Evolutionary conservation across 2,113 vertebrate species (phyloP).

Genomic region (Malurus melanocephalus): DNA sequence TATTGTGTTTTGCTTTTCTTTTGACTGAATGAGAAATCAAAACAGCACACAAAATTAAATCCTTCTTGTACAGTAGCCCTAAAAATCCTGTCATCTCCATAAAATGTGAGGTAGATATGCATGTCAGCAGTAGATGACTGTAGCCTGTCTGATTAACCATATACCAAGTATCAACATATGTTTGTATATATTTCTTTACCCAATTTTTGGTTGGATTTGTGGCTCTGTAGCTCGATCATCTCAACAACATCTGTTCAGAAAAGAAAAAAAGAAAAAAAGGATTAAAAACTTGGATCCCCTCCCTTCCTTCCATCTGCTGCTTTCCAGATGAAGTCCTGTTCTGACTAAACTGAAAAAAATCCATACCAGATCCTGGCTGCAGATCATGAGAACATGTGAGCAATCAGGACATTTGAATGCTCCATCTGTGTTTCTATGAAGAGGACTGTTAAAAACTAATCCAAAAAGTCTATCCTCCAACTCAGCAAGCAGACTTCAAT

Average conservation of each 20-base stretch:
- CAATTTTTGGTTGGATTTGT: conserved; percentile 23
- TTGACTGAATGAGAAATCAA: neutral
- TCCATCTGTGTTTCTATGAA: conserved; percentile 35
- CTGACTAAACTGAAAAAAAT: conserved; percentile 31
- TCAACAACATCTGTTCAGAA: conserved; percentile 42
- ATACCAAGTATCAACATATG: conserved; percentile 14
- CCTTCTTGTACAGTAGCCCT: neutral
- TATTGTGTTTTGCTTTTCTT: neutral
- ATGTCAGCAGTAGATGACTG: neutral
- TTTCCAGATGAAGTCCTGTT: conserved; percentile 44
- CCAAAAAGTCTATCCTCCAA: neutral
- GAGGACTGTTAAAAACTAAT: neutral
- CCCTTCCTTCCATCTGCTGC: conserved; percentile 49
- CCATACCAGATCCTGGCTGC: conserved; percentile 34
- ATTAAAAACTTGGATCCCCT: conserved; percentile 49
- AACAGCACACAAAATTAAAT: neutral
- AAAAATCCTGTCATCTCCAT: neutral
- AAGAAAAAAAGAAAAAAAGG: neutral
- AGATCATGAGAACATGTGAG: conserved; percentile 43
- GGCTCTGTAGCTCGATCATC: conserved; percentile 1
- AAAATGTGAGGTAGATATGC: neutral
- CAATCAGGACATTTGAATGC: conserved; percentile 26
- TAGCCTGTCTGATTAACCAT: neutral
- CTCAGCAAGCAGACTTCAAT: neutral
- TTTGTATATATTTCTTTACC: conserved; percentile 24